These are phyloP conservation scores for Nemurella pictetii DNA, from an alignment of 2,888 invertebrate genomes.

Conservation along the genomic window DNA sequence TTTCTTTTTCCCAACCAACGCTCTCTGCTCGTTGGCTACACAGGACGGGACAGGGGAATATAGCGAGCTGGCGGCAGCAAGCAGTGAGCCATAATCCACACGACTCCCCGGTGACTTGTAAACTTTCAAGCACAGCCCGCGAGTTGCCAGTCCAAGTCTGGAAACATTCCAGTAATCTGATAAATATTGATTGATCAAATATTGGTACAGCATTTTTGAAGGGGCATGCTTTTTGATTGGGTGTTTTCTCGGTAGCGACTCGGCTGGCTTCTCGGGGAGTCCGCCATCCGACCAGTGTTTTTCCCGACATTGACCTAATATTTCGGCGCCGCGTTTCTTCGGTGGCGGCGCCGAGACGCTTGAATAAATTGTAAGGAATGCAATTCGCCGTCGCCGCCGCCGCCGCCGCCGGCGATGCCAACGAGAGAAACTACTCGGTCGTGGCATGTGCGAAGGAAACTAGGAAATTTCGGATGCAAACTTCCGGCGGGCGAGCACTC, in stretches of 20 bases:
- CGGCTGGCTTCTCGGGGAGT: not conserved
- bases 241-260: not conserved
- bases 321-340: not conserved
- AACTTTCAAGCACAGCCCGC: not conserved
- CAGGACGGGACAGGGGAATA: not conserved
- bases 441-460: not conserved
- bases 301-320: not conserved
- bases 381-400: not conserved
- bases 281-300: not conserved
- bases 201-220: not conserved
- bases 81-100: not conserved
- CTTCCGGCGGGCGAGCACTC: not conserved
- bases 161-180: not conserved
- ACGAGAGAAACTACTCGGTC: not conserved
- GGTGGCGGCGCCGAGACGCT: not conserved
- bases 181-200: not conserved
- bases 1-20: not conserved
- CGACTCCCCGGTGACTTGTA: not conserved
- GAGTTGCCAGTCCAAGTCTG: not conserved
- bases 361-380: not conserved
- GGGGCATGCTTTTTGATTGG: not conserved
- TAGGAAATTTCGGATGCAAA: not conserved
- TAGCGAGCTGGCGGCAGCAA: not conserved
- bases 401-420: not conserved
- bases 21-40: not conserved